Conservation (phyloP, 1,140 invertebrate genomes). For the Pararge aegeria region DNA sequence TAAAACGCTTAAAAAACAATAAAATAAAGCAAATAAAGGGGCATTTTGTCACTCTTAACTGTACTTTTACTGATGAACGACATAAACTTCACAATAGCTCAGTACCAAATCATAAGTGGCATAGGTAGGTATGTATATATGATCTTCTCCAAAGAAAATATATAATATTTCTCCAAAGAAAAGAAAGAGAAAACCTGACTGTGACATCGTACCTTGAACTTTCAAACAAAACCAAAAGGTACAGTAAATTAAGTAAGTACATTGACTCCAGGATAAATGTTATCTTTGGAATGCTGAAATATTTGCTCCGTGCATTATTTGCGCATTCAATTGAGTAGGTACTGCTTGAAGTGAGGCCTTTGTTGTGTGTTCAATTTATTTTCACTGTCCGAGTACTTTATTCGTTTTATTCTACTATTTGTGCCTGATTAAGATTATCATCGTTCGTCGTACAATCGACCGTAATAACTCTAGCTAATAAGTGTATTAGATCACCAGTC, state of each 20-base stretch:
- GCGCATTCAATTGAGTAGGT: background rate
- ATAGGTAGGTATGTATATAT: no score
- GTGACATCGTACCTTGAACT: background rate
- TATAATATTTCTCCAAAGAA: no score
- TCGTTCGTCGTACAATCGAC: no score
- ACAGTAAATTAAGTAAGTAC: background rate
- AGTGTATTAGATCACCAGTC: no score
- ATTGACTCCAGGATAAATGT: background rate
- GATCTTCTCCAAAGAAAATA: no score
- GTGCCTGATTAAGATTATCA: background rate
- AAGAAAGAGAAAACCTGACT: no score
- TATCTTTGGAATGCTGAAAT: background rate
- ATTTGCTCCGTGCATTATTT: background rate
- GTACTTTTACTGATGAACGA: no score
- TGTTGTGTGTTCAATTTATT: background rate
- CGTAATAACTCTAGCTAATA: no score
- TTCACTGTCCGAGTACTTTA: background rate
- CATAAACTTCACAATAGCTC: no score
- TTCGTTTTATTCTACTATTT: background rate
- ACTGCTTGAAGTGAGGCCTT: background rate
- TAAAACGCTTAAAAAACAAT: background rate
- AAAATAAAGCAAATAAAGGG: background rate
- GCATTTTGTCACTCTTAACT: no score
- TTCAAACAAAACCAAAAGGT: background rate
- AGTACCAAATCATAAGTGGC: no score